Evolutionary conservation across 2,888 invertebrate genomes (phyloP).

Genomic region (Scaptomyza flava): DNA sequence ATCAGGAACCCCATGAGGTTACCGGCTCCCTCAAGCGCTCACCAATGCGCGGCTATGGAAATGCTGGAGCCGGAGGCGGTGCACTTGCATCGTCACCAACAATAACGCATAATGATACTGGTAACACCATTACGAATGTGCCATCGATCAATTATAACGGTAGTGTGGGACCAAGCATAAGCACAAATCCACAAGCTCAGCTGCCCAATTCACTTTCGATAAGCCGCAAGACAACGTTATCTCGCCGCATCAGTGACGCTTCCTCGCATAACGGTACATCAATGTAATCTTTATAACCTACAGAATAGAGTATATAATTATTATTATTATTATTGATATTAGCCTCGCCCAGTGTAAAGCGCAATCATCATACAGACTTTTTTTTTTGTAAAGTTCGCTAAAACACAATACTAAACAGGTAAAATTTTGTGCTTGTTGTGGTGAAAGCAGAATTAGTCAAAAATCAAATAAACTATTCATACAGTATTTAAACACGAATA

Average conservation of each 20-base stretch:
- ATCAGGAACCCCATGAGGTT: slow-evolving; percentile 85
- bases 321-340: slow-evolving; percentile 1
- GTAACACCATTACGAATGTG: slow-evolving; percentile 90
- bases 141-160: slow-evolving; percentile 89
- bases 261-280: slow-evolving; percentile 81
- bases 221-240: slow-evolving; percentile 83
- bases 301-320: background rate
- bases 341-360: slow-evolving; percentile 27
- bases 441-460: background rate
- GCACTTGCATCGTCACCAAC: slow-evolving; percentile 92
- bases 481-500: slow-evolving; percentile 20
- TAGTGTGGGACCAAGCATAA: slow-evolving; percentile 48
- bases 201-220: slow-evolving; percentile 83
- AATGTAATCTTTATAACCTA: slow-evolving; percentile 71
- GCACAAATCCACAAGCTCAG: slow-evolving; percentile 58
- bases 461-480: slow-evolving; percentile 22
- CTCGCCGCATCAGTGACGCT: slow-evolving; percentile 83
- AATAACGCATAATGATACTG: slow-evolving; percentile 83
- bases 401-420: slow-evolving; percentile 7
- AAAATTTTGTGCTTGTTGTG: slow-evolving; percentile 10
- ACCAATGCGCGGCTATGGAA: slow-evolving; percentile 82
- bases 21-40: slow-evolving; percentile 82
- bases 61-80: background rate
- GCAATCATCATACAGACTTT: slow-evolving; percentile 33
- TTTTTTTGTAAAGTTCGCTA: slow-evolving; percentile 34